Conservation (phyloP, 2,113 vertebrate species). For the Peromyscus leucopus region DNA sequence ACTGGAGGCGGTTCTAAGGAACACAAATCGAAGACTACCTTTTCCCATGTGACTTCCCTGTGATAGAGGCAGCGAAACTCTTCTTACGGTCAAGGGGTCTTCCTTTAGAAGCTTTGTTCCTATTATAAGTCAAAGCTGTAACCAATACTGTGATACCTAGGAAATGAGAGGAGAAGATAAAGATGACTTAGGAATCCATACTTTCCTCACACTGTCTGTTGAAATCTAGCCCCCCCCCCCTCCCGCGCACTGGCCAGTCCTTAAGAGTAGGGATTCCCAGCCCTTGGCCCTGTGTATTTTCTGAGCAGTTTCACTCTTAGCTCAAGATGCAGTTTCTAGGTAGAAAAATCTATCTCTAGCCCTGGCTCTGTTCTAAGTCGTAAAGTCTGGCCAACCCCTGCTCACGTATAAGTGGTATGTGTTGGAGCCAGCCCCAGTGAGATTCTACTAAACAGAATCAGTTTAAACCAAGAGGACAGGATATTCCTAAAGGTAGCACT, state of each 20-base stretch:
- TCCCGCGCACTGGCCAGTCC: background rate
- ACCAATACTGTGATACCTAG: background rate
- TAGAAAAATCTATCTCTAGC: background rate
- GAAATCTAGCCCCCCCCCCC: background rate
- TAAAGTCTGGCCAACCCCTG: background rate
- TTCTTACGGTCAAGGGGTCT: background rate
- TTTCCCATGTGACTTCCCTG: background rate
- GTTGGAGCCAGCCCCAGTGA: background rate
- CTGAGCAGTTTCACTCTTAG: background rate
- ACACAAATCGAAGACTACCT: background rate
- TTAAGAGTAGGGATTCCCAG: background rate
- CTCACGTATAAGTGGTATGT: background rate
- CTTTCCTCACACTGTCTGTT: background rate
- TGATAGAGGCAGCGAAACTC: background rate
- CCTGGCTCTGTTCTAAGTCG: background rate
- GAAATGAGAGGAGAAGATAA: background rate
- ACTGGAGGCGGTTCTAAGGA: background rate
- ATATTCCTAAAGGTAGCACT: background rate
- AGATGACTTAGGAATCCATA: background rate
- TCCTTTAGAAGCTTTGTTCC: conserved; percentile 33
- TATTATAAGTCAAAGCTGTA: conserved; percentile 54
- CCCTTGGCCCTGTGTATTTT: background rate
- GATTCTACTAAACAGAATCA: background rate
- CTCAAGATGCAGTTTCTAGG: background rate
- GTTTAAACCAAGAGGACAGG: background rate